phyloP scores from a whole-genome alignment of 2,113 vertebrate species.

The Xiphophorus maculatus region DNA sequence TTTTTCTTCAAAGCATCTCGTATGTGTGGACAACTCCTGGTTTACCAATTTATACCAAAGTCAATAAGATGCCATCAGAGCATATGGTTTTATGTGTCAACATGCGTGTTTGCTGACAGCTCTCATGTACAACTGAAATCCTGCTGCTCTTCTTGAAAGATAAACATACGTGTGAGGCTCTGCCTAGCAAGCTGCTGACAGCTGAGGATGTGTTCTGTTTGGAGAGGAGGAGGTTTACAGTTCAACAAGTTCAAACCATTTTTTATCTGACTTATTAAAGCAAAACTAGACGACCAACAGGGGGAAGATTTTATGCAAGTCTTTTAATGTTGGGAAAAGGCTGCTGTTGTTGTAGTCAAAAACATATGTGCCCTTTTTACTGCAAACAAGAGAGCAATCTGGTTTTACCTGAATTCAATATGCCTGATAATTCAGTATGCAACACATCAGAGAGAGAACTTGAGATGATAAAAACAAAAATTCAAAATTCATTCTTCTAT shows the following conservation, averaged over 20 bases:
- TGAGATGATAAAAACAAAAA: background rate
- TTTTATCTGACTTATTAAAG: background rate
- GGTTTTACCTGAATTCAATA: too few relatives aligned
- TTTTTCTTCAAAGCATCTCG: background rate
- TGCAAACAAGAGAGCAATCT: background rate
- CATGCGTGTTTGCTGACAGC: background rate
- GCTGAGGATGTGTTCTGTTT: conserved; percentile 24
- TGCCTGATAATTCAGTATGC: background rate
- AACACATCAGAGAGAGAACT: background rate
- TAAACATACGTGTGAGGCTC: conserved; percentile 30
- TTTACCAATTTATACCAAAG: conserved; percentile 10
- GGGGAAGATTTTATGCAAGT: background rate
- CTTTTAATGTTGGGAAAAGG: background rate
- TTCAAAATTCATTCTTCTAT: background rate
- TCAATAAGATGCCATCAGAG: conserved; percentile 8
- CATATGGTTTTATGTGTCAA: conserved; percentile 9
- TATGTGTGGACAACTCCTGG: background rate
- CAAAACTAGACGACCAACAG: conserved; percentile 8
- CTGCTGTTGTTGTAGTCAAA: background rate
- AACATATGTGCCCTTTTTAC: background rate
- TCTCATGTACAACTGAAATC: conserved; percentile 12
- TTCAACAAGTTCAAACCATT: conserved; percentile 39
- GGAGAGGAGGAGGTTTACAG: conserved; percentile 41
- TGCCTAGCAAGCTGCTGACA: conserved; percentile 17
- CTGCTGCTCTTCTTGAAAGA: conserved; percentile 32